A percentile compares a stretch with the other conserved stretches of the same genome.
phyloP scores from a whole-genome alignment of 1,140 invertebrate species.

The Micrasema longulum region DNA sequence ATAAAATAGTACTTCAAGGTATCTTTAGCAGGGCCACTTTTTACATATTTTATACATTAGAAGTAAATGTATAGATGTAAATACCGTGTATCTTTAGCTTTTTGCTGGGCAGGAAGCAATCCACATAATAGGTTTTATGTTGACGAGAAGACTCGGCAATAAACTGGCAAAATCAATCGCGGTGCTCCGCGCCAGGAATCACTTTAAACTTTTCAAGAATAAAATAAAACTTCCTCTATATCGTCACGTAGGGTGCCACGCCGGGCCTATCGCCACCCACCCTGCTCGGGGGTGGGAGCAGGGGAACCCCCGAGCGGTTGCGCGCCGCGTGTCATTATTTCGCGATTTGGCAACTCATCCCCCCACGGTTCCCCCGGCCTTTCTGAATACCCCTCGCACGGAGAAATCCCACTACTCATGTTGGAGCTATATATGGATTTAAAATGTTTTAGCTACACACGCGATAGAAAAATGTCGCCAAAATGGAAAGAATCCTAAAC shows the following conservation, averaged over 20 bases:
- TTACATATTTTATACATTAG: too few relatives aligned
- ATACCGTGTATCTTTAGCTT: too few relatives aligned
- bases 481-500: constrained; percentile 24
- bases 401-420: constrained; percentile 35
- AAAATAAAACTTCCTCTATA: constrained; percentile 47
- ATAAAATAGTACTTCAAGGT: too few relatives aligned
- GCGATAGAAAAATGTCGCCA: constrained; percentile 28
- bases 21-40: too few relatives aligned
- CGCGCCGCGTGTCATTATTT: constrained; percentile 52
- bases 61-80: too few relatives aligned
- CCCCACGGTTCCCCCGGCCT: constrained; percentile 25
- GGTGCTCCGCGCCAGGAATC: constrained; percentile 40
- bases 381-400: constrained; percentile 3
- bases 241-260: constrained; percentile 42
- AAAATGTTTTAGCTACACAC: constrained; percentile 36
- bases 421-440: constrained; percentile 36
- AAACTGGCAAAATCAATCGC: constrained; percentile 47
- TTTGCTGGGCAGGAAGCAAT: too few relatives aligned
- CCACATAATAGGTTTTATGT: too few relatives aligned
- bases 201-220: constrained; percentile 50
- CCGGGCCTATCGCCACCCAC: neutral
- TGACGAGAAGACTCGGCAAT: neutral
- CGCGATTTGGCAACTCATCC: constrained; percentile 55
- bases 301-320: constrained; percentile 13
- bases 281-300: neutral